Percentiles rank a stretch among this genome's conserved stretches.
Conservation (phyloP, 2,113 vertebrate species). For the Calypte anna region DNA sequence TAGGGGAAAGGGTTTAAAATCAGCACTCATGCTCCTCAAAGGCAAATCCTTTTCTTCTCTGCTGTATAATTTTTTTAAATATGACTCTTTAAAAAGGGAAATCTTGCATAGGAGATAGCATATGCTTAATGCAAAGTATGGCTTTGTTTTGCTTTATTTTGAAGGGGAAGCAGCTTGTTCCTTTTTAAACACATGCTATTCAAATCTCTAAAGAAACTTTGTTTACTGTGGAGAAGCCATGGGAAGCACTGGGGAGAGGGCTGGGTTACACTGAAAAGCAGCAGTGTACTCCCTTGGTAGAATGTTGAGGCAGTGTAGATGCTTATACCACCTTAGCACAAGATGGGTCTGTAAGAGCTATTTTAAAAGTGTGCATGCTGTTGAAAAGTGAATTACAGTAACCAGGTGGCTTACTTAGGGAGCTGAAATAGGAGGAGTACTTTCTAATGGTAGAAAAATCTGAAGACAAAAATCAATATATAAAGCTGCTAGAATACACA, state of each 20-base stretch:
- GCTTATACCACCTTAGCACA: accelerated
- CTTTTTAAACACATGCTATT: background rate
- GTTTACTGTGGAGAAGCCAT: background rate
- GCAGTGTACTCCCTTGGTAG: background rate
- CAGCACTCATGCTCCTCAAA: background rate
- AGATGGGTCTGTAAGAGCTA: too few relatives aligned
- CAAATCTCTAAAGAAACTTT: background rate
- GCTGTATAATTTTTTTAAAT: background rate
- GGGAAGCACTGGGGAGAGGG: background rate
- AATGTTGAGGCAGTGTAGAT: accelerated
- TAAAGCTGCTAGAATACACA: background rate
- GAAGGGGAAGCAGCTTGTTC: background rate
- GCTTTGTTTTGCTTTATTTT: background rate
- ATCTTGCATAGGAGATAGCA: too few relatives aligned
- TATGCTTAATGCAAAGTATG: background rate
- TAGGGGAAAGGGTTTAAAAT: background rate
- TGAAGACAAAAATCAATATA: background rate
- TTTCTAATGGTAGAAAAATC: background rate
- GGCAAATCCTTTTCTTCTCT: background rate
- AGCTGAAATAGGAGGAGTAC: background rate
- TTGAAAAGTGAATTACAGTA: background rate
- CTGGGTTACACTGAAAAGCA: background rate
- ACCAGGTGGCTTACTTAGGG: background rate
- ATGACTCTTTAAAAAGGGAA: background rate
- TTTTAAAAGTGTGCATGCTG: background rate